Percentiles rank a stretch among this genome's conserved stretches.
Evolutionary conservation across 2,888 invertebrate species (phyloP).

Genomic region (Epinotia nisella): DNA sequence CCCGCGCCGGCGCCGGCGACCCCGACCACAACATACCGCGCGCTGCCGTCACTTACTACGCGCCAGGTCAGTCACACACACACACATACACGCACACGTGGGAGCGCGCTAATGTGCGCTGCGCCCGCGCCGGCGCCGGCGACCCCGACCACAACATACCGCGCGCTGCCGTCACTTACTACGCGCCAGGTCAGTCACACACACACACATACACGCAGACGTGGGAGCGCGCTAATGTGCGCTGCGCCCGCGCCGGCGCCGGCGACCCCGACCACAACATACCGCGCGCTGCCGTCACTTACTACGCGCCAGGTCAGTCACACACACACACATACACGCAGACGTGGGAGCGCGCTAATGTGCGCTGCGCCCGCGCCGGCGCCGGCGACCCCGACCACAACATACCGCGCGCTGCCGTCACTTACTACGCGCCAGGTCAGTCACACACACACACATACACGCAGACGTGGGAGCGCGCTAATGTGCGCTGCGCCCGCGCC

Average conservation of each 20-base stretch:
- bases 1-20: too few species aligned
- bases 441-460: conserved; percentile 13
- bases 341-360: conserved; percentile 75
- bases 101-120: conserved; percentile 67
- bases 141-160: conserved; percentile 67
- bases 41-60: too few species aligned
- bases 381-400: conserved; percentile 76
- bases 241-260: conserved; percentile 72
- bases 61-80: conserved; percentile 37
- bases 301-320: conserved; percentile 92
- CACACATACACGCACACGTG: conserved; percentile 54
- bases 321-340: conserved; percentile 16
- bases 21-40: too few species aligned
- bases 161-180: conserved; percentile 85
- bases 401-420: not conserved
- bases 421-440: conserved; percentile 93
- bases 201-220: conserved; percentile 39
- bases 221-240: conserved; percentile 75
- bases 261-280: conserved; percentile 72
- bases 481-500: conserved; percentile 70
- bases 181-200: conserved; percentile 89
- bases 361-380: conserved; percentile 71
- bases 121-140: conserved; percentile 73
- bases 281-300: conserved; percentile 64
- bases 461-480: conserved; percentile 77